These are phyloP conservation scores for Pseudoips prasinana DNA, from an alignment of 2,888 invertebrate genomes.

Conservation along the genomic window DNA sequence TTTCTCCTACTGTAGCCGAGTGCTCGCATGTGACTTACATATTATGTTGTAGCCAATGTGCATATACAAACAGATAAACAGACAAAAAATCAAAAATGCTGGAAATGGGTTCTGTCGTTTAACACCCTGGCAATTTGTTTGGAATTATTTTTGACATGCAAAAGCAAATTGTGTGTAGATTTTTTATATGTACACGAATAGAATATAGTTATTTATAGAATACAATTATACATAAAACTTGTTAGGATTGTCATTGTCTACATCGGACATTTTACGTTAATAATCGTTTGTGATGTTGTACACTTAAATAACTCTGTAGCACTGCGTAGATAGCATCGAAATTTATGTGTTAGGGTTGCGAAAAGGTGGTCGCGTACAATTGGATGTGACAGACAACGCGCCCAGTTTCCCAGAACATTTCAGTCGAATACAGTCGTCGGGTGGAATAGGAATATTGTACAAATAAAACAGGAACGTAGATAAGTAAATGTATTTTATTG, in stretches of 20 bases:
- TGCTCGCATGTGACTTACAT: too few relatives aligned
- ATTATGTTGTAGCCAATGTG: too few relatives aligned
- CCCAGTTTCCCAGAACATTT: conserved; percentile 47
- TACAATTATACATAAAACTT: too few relatives aligned
- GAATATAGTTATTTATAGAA: too few relatives aligned
- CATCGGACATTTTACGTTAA: conserved; percentile 37
- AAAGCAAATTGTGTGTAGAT: conserved; percentile 16
- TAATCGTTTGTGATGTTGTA: conserved; percentile 47
- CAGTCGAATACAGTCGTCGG: conserved; percentile 37
- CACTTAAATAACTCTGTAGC: conserved; percentile 53
- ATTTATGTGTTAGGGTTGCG: conserved; percentile 58
- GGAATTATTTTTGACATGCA: too few relatives aligned
- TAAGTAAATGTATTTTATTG: too few relatives aligned
- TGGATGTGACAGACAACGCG: conserved; percentile 58
- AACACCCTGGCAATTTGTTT: conserved; percentile 33
- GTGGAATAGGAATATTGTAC: conserved; percentile 42
- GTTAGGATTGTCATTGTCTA: conserved; percentile 18
- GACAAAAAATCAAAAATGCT: too few relatives aligned
- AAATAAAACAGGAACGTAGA: conserved; percentile 38
- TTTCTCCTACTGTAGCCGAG: too few relatives aligned
- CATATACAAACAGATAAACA: too few relatives aligned
- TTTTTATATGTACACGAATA: too few relatives aligned
- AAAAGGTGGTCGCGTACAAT: conserved; percentile 50
- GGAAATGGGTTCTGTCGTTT: conserved; percentile 48
- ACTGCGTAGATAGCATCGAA: conserved; percentile 56